Percentiles rank a stretch among this genome's conserved stretches.
These are phyloP conservation scores for Aelia acuminata DNA, from an alignment of 2,888 invertebrate species.

Conservation along the genomic window DNA sequence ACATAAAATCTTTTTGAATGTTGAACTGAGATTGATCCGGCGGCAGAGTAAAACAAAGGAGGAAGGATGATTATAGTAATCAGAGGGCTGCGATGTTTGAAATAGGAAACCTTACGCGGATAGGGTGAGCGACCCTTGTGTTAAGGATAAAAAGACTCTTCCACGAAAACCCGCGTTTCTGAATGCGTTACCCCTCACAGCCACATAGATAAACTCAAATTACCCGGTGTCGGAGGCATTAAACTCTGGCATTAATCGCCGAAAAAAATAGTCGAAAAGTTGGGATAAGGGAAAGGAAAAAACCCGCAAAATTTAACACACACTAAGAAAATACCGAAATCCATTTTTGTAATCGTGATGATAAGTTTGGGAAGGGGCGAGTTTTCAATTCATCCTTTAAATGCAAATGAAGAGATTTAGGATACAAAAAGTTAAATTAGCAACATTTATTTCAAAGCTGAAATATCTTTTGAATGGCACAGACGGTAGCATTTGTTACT, in stretches of 20 bases:
- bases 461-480: not conserved
- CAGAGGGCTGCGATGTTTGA: not conserved
- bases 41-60: not conserved
- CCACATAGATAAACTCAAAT: too few species aligned
- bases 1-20: not conserved
- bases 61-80: not conserved
- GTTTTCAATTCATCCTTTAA: not conserved
- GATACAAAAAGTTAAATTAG: not conserved
- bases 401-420: not conserved
- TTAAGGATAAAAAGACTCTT: not conserved
- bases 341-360: not conserved
- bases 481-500: too few species aligned
- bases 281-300: too few species aligned
- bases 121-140: not conserved
- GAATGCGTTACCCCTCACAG: too few species aligned
- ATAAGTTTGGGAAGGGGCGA: not conserved
- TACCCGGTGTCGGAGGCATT: too few species aligned
- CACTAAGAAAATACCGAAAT: not conserved
- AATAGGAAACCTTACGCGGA: not conserved
- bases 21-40: not conserved
- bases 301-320: too few species aligned
- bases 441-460: not conserved
- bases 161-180: too few species aligned
- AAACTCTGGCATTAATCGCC: too few species aligned
- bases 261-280: too few species aligned